Evolutionary conservation across 53 echinoderm and acorn worm species (phyloP).

Genomic region (Luidia sarsii): DNA sequence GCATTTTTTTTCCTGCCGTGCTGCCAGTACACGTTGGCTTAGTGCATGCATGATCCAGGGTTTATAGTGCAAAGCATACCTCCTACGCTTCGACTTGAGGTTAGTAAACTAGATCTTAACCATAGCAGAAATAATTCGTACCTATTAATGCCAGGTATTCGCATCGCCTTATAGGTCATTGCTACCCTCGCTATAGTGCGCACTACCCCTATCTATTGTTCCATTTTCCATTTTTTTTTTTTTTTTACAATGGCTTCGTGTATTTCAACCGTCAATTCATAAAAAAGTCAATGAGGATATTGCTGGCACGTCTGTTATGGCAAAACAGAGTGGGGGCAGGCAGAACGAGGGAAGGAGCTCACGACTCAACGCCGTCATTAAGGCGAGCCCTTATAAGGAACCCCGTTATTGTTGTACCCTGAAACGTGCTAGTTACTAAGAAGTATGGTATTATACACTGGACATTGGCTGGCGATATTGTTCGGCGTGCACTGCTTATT

Average conservation of each 20-base stretch:
- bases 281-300: constrained; percentile 36
- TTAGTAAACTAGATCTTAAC: constrained; percentile 38
- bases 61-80: no score
- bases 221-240: neutral
- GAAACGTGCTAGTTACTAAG: constrained; percentile 37
- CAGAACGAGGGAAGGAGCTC: neutral
- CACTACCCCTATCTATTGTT: neutral
- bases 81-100: no score
- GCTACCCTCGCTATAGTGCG: constrained; percentile 16
- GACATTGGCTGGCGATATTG: no score
- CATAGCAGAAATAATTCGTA: neutral
- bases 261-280: constrained; percentile 20
- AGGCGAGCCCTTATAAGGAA: constrained; percentile 13
- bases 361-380: constrained; percentile 22
- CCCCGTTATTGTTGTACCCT: constrained; percentile 21
- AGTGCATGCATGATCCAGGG: no score
- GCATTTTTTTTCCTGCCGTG: no score
- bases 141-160: neutral
- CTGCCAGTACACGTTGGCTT: no score
- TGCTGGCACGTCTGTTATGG: neutral
- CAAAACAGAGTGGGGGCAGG: neutral
- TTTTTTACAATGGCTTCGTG: constrained; percentile 1
- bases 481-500: no score
- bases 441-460: neutral
- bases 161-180: constrained; percentile 8